These are phyloP conservation scores for Oscheius sp. DNA, from an alignment of 2,888 invertebrate species.

Conservation along the genomic window DNA sequence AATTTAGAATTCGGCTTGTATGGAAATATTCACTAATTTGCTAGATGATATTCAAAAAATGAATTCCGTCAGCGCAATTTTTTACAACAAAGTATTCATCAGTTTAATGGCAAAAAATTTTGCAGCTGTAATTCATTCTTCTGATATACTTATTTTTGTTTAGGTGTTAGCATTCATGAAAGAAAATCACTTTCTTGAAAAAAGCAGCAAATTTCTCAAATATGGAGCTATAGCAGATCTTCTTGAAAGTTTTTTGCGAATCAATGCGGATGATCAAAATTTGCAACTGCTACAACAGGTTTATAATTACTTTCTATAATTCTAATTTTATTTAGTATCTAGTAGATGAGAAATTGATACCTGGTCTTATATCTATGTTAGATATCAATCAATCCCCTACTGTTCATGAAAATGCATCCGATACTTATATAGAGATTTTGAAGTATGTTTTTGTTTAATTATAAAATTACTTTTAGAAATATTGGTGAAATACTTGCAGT, in stretches of 20 bases:
- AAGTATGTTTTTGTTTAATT: slow-evolving; percentile 11
- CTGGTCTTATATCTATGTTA: slow-evolving; percentile 37
- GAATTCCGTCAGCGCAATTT: slow-evolving; percentile 49
- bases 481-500: slow-evolving; percentile 41
- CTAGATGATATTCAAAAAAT: slow-evolving; percentile 35
- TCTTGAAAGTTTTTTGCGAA: slow-evolving; percentile 34
- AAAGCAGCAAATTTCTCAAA: slow-evolving; percentile 38
- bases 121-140: slow-evolving; percentile 15
- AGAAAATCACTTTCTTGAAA: slow-evolving; percentile 37
- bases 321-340: slow-evolving; percentile 36
- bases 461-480: slow-evolving; percentile 18
- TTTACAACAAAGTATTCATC: slow-evolving; percentile 45
- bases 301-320: not conserved
- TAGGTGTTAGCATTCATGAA: slow-evolving; percentile 38
- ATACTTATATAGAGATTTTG: slow-evolving; percentile 42
- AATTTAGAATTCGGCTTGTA: slow-evolving; percentile 37
- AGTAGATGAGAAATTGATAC: slow-evolving; percentile 37
- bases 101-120: not conserved
- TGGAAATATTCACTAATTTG: slow-evolving; percentile 28
- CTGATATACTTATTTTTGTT: slow-evolving; percentile 15
- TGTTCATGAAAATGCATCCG: slow-evolving; percentile 45
- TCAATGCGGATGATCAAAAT: slow-evolving; percentile 31
- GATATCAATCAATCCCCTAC: slow-evolving; percentile 26
- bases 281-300: slow-evolving; percentile 38
- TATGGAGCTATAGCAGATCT: slow-evolving; percentile 45